Evolutionary conservation across 2,113 vertebrate species (phyloP).

Genomic region (Solea senegalensis): DNA sequence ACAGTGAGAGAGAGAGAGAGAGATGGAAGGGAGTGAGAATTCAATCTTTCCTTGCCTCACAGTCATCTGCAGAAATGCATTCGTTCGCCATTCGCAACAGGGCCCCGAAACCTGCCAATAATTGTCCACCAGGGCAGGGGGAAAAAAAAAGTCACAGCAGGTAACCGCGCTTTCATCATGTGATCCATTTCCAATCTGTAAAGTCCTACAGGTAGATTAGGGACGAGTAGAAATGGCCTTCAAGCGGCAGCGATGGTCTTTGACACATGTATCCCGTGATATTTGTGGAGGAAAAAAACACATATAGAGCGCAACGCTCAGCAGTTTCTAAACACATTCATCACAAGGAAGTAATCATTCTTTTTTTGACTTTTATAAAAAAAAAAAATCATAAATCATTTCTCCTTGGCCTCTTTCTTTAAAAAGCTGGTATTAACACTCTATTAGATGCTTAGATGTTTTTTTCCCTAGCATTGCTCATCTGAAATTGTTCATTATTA

Average conservation of each 20-base stretch:
- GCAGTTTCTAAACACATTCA: not conserved
- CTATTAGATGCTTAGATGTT: not conserved
- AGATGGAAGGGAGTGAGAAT: conserved; percentile 65
- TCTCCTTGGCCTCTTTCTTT: not conserved
- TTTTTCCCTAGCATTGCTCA: too few species aligned
- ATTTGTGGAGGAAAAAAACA: conserved; percentile 15
- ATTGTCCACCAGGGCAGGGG: conserved; percentile 44
- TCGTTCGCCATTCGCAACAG: conserved; percentile 66
- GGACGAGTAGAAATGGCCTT: conserved; percentile 49
- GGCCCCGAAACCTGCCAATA: conserved; percentile 69
- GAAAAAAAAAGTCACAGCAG: conserved; percentile 62
- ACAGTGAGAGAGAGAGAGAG: conserved; percentile 55
- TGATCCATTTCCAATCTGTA: conserved; percentile 76
- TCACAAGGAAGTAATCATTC: not conserved
- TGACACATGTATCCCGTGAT: conserved; percentile 7
- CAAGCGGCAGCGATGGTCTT: conserved; percentile 19
- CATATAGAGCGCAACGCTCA: not conserved
- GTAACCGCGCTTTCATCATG: conserved; percentile 64
- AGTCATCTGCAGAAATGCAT: conserved; percentile 77
- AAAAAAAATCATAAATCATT: not conserved
- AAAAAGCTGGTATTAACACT: not conserved
- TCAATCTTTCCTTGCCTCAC: conserved; percentile 78
- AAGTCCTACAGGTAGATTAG: conserved; percentile 68
- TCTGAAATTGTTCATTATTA: too few species aligned
- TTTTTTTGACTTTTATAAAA: not conserved